Conservation (phyloP, 2,113 vertebrate genomes). For the Eonycteris spelaea region DNA sequence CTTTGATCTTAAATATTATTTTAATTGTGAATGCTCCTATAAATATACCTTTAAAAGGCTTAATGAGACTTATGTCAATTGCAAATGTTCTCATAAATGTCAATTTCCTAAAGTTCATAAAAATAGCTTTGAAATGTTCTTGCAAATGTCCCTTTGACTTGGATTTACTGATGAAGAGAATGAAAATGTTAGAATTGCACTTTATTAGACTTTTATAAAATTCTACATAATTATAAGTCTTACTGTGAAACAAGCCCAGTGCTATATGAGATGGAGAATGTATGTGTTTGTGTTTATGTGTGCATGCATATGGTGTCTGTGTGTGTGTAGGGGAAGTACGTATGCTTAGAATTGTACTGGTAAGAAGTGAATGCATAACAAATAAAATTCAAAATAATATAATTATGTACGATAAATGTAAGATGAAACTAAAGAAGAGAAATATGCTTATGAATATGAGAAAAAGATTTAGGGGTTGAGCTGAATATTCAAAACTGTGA, state of each 20-base stretch:
- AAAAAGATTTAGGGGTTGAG: neutral
- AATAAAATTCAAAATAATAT: neutral
- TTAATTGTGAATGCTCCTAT: slow-evolving; percentile 19
- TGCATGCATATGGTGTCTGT: neutral
- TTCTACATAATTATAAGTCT: neutral
- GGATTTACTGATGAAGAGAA: neutral
- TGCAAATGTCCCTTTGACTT: neutral
- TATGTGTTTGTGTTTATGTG: neutral
- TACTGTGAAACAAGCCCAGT: neutral
- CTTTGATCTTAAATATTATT: slow-evolving; percentile 22
- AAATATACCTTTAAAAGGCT: slow-evolving; percentile 22
- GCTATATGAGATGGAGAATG: neutral
- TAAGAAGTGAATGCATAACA: neutral
- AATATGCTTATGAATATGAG: neutral
- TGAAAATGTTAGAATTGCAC: neutral
- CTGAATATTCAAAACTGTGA: neutral
- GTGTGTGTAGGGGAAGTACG: neutral
- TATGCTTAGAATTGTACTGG: neutral
- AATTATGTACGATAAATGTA: neutral
- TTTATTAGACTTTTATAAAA: neutral
- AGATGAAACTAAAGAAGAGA: neutral
- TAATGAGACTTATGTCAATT: neutral
- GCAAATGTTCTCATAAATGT: slow-evolving; percentile 46
- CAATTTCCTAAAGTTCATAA: slow-evolving; percentile 17
- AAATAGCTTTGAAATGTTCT: slow-evolving; percentile 43